A percentile compares a stretch with the other conserved stretches of the same genome.
Evolutionary conservation across 1,140 invertebrate species (phyloP).

Genomic region (Aphaenogaster ashmeadi): DNA sequence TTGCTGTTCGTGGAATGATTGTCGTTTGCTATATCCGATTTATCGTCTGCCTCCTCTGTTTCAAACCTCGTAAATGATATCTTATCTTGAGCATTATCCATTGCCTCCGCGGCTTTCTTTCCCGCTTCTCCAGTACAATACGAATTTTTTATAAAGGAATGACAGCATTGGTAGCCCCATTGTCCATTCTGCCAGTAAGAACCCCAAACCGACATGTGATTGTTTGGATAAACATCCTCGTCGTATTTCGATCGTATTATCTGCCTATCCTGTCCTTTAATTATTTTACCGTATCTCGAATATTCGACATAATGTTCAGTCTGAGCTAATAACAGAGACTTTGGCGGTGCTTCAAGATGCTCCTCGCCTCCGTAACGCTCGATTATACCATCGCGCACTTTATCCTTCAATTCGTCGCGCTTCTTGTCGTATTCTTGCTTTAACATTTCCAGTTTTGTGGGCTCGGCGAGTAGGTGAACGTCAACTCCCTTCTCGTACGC

Average conservation of each 20-base stretch:
- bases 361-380: slow-evolving; percentile 97
- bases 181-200: slow-evolving; percentile 93
- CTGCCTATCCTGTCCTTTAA: slow-evolving; percentile 83
- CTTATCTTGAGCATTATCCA: not conserved
- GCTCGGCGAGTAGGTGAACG: slow-evolving; percentile 98
- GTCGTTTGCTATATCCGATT: not conserved
- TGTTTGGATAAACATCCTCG: slow-evolving; percentile 89
- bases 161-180: slow-evolving; percentile 97
- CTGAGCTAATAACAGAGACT: slow-evolving; percentile 96
- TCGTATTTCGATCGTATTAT: slow-evolving; percentile 65
- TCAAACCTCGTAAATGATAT: not conserved
- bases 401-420: slow-evolving; percentile 94
- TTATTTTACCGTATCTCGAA: slow-evolving; percentile 91
- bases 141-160: slow-evolving; percentile 73
- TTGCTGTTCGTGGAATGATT: not conserved
- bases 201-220: slow-evolving; percentile 91
- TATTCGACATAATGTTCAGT: slow-evolving; percentile 99
- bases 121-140: slow-evolving; percentile 94
- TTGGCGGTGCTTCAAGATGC: slow-evolving; percentile 95
- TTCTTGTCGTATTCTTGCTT: slow-evolving; percentile 96
- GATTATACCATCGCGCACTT: slow-evolving; percentile 91
- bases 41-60: not conserved
- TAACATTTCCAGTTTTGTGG: slow-evolving; percentile 97
- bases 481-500: slow-evolving; percentile 97
- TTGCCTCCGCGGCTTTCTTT: not conserved